Base-by-base conservation (phyloP, 1,140 invertebrate species). In the Ptiloglossa arizonensis region DNA sequence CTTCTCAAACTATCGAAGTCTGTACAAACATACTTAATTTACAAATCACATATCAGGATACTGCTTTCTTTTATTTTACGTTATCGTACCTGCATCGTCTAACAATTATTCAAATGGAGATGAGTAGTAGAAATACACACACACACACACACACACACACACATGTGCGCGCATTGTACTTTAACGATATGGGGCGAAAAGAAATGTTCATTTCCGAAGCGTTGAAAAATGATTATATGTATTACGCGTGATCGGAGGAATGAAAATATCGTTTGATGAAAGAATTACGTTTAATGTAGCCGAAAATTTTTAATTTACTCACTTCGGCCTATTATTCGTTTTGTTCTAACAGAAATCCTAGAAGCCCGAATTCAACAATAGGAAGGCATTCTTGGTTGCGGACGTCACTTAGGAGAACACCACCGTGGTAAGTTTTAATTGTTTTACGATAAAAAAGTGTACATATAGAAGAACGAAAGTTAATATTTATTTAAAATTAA, bases 341-440 rank as follows among this genome's bases (percentile, higher is more conserved):
- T 56, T 87, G 38, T 78, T 46, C 74, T 57, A 66, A 22, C 68
- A 90, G 89, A 86, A 90, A 91, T 64, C 87, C 87, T 19, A 90
- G 87, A 17, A 92, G 90, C 76, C 89, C 91, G 0, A 90, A 90
- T 79, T 92, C 90, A 44, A 92, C 93, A 11, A 93, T 96, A 80
- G 94, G 95, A 83, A 93, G 95, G 83, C 95, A 97, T 87, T 95
- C 96, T 50, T 97, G 96, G 96, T 93, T 95, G 38, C 93, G 96
- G 85, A 96, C 95, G 32, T 97, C 96, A 85, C 90, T 97, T 38
- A 93, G 96, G 83, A 93, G 96, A 89, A 95, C 96, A 24, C 94
- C 96, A 52, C 94, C 95, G 48, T 95, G 95, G 96, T 96, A 94
- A 93, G 83, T 75, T 48, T 41, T 22, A 24, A 59, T 66, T 2